phyloP scores from a whole-genome alignment of 1,140 invertebrate genomes.

The Heliconius nattereri region DNA sequence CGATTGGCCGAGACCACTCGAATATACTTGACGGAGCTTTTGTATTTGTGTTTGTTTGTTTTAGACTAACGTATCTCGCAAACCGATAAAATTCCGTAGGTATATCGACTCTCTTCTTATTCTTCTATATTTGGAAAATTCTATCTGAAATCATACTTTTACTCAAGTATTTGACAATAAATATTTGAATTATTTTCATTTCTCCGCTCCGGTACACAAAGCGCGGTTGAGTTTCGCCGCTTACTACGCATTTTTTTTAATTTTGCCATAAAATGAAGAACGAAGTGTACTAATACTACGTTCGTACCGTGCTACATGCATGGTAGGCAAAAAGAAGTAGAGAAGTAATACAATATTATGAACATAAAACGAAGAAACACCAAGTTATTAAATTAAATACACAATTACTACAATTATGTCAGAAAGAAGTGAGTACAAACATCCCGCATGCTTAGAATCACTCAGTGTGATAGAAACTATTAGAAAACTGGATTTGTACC shows the following conservation, averaged over 20 bases:
- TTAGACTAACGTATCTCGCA: too few relatives aligned
- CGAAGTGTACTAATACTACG: too few relatives aligned
- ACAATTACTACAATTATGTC: slow-evolving; percentile 6
- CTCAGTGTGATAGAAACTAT: slow-evolving; percentile 55
- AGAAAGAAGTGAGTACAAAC: slow-evolving; percentile 50
- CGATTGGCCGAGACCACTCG: slow-evolving; percentile 42
- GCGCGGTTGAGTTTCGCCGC: too few relatives aligned
- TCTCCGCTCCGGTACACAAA: too few relatives aligned
- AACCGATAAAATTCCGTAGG: neutral
- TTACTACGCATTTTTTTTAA: too few relatives aligned
- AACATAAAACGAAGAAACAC: neutral
- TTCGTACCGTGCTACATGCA: too few relatives aligned
- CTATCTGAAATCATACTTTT: too few relatives aligned
- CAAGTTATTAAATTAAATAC: neutral
- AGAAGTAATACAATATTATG: neutral
- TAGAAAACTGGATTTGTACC: slow-evolving; percentile 57
- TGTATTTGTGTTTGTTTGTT: neutral
- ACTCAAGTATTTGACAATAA: too few relatives aligned
- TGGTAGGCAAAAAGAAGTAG: too few relatives aligned
- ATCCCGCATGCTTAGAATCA: slow-evolving; percentile 57
- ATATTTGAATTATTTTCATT: too few relatives aligned
- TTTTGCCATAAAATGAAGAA: too few relatives aligned
- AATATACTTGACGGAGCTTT: neutral
- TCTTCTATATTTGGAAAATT: too few relatives aligned
- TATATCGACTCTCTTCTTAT: neutral